These are phyloP conservation scores for Agrotis ipsilon DNA, from an alignment of 2,888 invertebrate genomes.

Conservation along the genomic window DNA sequence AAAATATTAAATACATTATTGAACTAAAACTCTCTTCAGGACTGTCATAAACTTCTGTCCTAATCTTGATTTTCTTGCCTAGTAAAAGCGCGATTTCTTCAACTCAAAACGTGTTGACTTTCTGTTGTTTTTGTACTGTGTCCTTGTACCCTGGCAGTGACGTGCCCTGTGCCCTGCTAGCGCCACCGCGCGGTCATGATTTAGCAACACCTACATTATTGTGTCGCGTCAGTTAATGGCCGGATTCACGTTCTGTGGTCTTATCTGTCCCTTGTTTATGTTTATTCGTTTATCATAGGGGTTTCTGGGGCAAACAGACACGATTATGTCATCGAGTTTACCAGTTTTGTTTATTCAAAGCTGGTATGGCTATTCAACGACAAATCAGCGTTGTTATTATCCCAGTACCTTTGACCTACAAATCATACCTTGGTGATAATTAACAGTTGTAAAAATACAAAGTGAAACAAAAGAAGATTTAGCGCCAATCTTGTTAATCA, in stretches of 20 bases:
- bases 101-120: background rate
- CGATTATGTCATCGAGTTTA: slow-evolving; percentile 9
- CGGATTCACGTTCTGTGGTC: slow-evolving; percentile 19
- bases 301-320: slow-evolving; percentile 5
- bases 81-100: too few species aligned
- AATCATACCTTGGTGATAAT: too few species aligned
- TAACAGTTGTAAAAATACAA: too few species aligned
- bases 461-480: too few species aligned
- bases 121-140: background rate
- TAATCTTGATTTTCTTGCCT: too few species aligned
- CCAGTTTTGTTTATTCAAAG: too few species aligned
- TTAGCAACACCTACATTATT: slow-evolving; percentile 47
- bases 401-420: too few species aligned
- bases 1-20: too few species aligned
- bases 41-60: too few species aligned
- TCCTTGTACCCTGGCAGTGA: slow-evolving; percentile 2
- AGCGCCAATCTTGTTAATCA: background rate
- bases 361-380: too few species aligned
- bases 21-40: too few species aligned
- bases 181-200: slow-evolving; percentile 47
- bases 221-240: slow-evolving; percentile 33
- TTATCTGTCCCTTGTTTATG: slow-evolving; percentile 33
- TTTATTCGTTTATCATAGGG: slow-evolving; percentile 19
- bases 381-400: too few species aligned
- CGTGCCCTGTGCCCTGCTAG: slow-evolving; percentile 1